Evolutionary conservation across 2,888 invertebrate genomes (phyloP).

Genomic region (Drosophila recens): DNA sequence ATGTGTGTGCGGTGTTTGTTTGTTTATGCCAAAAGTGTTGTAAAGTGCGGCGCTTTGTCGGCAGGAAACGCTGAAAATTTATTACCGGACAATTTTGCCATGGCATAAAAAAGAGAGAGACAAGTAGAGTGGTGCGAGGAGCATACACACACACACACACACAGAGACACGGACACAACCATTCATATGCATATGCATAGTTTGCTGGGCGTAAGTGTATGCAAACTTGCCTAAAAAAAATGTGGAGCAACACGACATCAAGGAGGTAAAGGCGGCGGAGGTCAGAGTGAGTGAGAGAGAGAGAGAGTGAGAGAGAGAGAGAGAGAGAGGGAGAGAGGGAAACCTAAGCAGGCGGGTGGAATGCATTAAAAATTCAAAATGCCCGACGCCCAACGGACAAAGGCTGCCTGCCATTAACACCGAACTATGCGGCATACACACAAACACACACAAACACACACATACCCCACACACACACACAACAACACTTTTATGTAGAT

Average conservation of each 20-base stretch:
- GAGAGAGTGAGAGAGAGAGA: background rate
- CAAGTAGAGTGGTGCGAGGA: conserved; percentile 13
- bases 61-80: conserved; percentile 82
- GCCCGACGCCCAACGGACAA: conserved; percentile 71
- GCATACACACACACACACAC: conserved; percentile 26
- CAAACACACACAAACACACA: conserved; percentile 6
- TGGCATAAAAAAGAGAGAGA: conserved; percentile 50
- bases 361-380: conserved; percentile 80
- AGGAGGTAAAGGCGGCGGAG: conserved; percentile 4
- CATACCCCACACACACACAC: conserved; percentile 22
- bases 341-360: conserved; percentile 60
- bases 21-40: conserved; percentile 81
- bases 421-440: conserved; percentile 44
- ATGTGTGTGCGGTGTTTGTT: conserved; percentile 66
- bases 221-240: conserved; percentile 76
- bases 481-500: conserved; percentile 4
- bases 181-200: conserved; percentile 77
- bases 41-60: conserved; percentile 83
- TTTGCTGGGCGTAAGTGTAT: conserved; percentile 74
- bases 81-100: conserved; percentile 82
- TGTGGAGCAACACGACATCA: conserved; percentile 45
- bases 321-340: background rate
- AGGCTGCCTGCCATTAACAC: conserved; percentile 76
- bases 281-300: background rate
- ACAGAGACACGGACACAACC: conserved; percentile 28